phyloP scores from a whole-genome alignment of 2,113 vertebrate genomes.

The Ellobius talpinus region DNA sequence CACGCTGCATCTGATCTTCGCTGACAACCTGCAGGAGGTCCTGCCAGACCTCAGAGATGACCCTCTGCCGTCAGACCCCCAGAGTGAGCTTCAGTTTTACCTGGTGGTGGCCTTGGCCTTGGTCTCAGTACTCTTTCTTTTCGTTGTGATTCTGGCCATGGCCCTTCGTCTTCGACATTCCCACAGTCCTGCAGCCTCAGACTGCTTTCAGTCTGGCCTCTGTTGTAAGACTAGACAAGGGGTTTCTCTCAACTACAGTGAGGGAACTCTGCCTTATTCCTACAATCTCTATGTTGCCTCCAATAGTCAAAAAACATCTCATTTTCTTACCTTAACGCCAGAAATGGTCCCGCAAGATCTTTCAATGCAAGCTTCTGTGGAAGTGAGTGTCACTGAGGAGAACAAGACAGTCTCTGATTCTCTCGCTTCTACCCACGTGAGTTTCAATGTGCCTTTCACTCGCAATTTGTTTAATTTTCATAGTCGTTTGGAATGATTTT shows the following conservation, averaged over 20 bases:
- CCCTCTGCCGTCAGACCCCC: fast-evolving
- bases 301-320: constrained; percentile 59
- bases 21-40: constrained; percentile 78
- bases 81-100: constrained; percentile 78
- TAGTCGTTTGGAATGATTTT: not conserved
- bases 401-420: constrained; percentile 43
- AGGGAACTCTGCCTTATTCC: constrained; percentile 78
- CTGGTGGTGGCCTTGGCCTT: constrained; percentile 76
- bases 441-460: constrained; percentile 49
- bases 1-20: constrained; percentile 83
- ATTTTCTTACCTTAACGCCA: constrained; percentile 68
- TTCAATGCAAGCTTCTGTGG: constrained; percentile 60
- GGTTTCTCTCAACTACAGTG: constrained; percentile 63
- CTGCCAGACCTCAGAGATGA: constrained; percentile 63
- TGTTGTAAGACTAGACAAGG: constrained; percentile 53
- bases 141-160: constrained; percentile 69
- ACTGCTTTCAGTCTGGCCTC: constrained; percentile 60
- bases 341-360: constrained; percentile 64
- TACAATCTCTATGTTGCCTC: constrained; percentile 73
- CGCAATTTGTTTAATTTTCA: constrained; percentile 53
- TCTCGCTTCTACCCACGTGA: constrained; percentile 45
- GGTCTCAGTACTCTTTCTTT: constrained; percentile 76
- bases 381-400: constrained; percentile 54
- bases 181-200: constrained; percentile 23
- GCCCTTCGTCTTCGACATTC: constrained; percentile 62